phyloP scores from a whole-genome alignment of 2,888 invertebrate genomes.

The Vesta saturnalis region DNA sequence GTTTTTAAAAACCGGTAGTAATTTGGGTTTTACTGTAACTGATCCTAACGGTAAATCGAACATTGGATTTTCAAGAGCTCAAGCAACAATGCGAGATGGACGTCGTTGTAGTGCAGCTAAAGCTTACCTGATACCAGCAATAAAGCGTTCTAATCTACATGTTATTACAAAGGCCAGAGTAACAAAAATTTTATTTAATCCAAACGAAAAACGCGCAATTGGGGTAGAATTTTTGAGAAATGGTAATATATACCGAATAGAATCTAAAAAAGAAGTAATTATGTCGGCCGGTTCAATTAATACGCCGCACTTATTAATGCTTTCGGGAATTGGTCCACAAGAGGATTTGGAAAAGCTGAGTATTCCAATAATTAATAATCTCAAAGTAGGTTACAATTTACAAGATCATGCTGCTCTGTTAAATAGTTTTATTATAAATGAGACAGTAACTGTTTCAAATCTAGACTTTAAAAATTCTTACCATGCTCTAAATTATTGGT shows the following conservation, averaged over 20 bases:
- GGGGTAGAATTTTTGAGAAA: slow-evolving; percentile 78
- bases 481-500: slow-evolving; percentile 70
- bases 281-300: slow-evolving; percentile 84
- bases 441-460: slow-evolving; percentile 74
- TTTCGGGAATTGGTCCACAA: slow-evolving; percentile 82
- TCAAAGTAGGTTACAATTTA: slow-evolving; percentile 82
- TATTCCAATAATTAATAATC: slow-evolving; percentile 72
- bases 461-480: slow-evolving; percentile 64
- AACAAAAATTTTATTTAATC: slow-evolving; percentile 74
- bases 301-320: slow-evolving; percentile 86
- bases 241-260: slow-evolving; percentile 63
- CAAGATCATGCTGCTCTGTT: slow-evolving; percentile 84
- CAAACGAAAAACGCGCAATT: slow-evolving; percentile 67
- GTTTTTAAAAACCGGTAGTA: slow-evolving; percentile 74
- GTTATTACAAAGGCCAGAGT: slow-evolving; percentile 76
- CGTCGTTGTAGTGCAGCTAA: slow-evolving; percentile 82
- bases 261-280: slow-evolving; percentile 79
- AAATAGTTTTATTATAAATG: slow-evolving; percentile 77
- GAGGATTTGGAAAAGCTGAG: slow-evolving; percentile 68
- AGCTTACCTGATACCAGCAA: slow-evolving; percentile 78
- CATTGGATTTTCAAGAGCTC: slow-evolving; percentile 75
- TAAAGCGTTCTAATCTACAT: slow-evolving; percentile 72
- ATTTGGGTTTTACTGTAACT: slow-evolving; percentile 74
- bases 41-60: slow-evolving; percentile 76
- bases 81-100: slow-evolving; percentile 77